Evolutionary conservation across 2,113 vertebrate genomes (phyloP).

Genomic region (Patagioenas fasciata): DNA sequence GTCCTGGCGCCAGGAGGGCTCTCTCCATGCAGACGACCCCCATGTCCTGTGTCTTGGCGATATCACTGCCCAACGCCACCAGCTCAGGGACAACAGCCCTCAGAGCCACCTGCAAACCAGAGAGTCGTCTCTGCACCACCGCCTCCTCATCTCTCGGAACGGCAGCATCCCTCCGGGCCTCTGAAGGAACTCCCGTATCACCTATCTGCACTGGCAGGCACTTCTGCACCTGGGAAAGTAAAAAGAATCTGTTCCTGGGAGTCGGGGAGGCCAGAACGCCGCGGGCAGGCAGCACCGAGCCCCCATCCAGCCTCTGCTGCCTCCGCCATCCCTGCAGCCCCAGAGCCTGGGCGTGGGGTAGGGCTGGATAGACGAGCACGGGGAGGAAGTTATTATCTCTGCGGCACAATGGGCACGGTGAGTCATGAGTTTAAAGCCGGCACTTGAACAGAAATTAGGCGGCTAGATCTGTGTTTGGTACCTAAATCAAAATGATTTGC

Average conservation of each 20-base stretch:
- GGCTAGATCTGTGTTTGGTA: conserved; percentile 37
- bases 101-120: background rate
- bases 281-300: background rate
- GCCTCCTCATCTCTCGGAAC: background rate
- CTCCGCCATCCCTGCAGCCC: background rate
- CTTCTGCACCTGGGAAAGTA: background rate
- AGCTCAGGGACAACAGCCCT: background rate
- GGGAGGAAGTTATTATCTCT: conserved; percentile 55
- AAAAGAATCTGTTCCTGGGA: background rate
- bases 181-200: background rate
- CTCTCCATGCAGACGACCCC: background rate
- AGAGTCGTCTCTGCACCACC: background rate
- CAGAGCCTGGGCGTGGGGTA: background rate
- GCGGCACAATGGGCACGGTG: background rate
- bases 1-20: background rate
- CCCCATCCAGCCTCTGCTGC: background rate
- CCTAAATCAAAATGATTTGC: conserved; percentile 55
- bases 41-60: background rate
- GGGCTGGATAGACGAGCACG: conserved; percentile 10
- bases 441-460: conserved; percentile 44
- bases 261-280: background rate
- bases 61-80: background rate
- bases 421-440: conserved; percentile 34
- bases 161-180: background rate
- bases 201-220: background rate